Evolutionary conservation across 2,797 vertebrate species (phyloP), one percentile per base, ranked within the genome.

Genomic region (Tragelaphus eurycerus): DNA sequence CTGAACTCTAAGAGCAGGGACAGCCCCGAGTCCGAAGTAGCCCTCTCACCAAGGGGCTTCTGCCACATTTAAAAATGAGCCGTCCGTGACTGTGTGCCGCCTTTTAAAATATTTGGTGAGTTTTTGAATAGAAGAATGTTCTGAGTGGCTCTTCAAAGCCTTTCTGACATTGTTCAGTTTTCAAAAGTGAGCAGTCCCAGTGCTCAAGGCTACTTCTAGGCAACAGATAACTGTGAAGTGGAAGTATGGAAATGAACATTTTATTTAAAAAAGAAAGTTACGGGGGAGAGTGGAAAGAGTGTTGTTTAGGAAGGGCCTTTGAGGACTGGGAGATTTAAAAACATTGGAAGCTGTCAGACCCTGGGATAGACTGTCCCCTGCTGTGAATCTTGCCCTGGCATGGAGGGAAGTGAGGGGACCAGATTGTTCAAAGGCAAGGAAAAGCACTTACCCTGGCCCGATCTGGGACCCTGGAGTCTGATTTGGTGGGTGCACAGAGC

Each of bases 161-260:
- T 97, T 98, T 97, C 96, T 98, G 98, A 98, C 97, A 93, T 98
- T 97, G 97, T 98, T 98, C 95, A 89, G 67, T 98, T 98, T 98
- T 98, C 97, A 92, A 97, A 98, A 98, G 98, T 95, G 96, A 98
- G 96, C 89, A 93, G 97, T 78, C 97, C 97, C 60, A 43, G 94
- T 90, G 98, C 98, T 98, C 78, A 97, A 94, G 98, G 98, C 98
- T 97, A 95, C 96, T 98, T 98, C 64, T 67, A 97, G 98, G 98
- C 98, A 89, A 97, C 97, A 98, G 98, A 98, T 97, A 98, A 96
- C 97, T 96, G 79, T 92, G 97, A 97, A 98, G 90, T 97, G 98
- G 97, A 97, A 96, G 97, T 95, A 97, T 93, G 97, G 93, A 98
- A 98, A 98, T 96, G 97, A 98, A 96, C 52, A n/a, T 98, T 98